A percentile compares a stretch with the other conserved stretches of the same genome.
Evolutionary conservation across 1,140 invertebrate species (phyloP).

Genomic region (Polypedilum vanderplanki): DNA sequence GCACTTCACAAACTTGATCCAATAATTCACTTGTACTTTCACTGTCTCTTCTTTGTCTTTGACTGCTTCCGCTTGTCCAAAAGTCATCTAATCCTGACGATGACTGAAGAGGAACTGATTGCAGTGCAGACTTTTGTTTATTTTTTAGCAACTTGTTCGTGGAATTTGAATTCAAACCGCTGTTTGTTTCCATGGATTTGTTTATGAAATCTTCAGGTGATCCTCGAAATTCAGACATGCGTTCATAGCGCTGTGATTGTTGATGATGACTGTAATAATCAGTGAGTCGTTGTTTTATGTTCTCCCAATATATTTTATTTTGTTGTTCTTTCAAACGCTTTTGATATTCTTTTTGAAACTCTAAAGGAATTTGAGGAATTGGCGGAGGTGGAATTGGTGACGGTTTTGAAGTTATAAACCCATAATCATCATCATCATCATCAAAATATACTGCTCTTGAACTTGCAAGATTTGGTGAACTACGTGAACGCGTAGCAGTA

Average conservation of each 20-base stretch:
- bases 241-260: background rate
- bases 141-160: constrained; percentile 15
- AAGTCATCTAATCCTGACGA: constrained; percentile 21
- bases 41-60: background rate
- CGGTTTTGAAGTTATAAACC: constrained; percentile 1
- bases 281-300: constrained; percentile 15
- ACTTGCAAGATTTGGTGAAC: constrained; percentile 17
- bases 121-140: background rate
- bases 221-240: constrained; percentile 4
- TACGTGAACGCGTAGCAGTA: background rate
- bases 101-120: constrained; percentile 26
- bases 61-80: background rate
- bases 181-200: constrained; percentile 16
- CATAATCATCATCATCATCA: constrained; percentile 20
- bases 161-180: background rate
- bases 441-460: constrained; percentile 8
- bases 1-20: constrained; percentile 24
- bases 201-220: background rate
- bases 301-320: background rate
- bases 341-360: constrained; percentile 22
- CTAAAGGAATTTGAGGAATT: background rate
- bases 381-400: background rate
- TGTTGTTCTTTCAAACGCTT: constrained; percentile 2
- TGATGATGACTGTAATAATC: background rate
- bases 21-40: constrained; percentile 27